Conservation (phyloP, 2,113 vertebrate species). For the Sinocyclocheilus maitianheensis region DNA sequence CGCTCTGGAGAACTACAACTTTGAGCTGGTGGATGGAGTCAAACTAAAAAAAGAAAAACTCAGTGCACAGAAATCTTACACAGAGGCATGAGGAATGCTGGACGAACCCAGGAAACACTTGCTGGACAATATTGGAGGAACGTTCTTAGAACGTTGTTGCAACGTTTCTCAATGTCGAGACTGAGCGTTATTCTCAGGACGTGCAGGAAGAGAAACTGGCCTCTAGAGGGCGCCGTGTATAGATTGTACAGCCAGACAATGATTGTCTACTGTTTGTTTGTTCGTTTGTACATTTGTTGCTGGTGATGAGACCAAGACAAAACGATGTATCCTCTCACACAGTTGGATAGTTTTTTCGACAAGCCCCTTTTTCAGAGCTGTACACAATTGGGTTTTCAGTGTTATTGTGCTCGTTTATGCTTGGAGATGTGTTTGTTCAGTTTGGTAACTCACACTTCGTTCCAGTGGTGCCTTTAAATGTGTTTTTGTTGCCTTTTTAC, state of each 20-base stretch:
- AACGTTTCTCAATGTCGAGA: constrained; percentile 61
- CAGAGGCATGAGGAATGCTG: constrained; percentile 84
- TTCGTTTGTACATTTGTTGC: constrained; percentile 82
- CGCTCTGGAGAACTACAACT: constrained; percentile 98
- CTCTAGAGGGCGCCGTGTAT: constrained; percentile 86
- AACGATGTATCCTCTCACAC: constrained; percentile 77
- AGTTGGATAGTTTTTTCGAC: constrained; percentile 45
- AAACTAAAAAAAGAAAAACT: constrained; percentile 98
- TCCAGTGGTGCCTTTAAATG: constrained; percentile 49
- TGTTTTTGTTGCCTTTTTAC: constrained; percentile 50
- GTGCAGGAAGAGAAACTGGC: constrained; percentile 86
- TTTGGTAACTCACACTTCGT: constrained; percentile 30
- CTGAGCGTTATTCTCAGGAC: constrained; percentile 97
- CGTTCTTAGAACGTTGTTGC: constrained; percentile 67
- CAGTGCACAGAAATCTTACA: constrained; percentile 92
- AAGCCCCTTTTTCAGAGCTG: constrained; percentile 20
- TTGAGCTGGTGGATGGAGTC: constrained; percentile 94
- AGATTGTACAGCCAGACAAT: constrained; percentile 90
- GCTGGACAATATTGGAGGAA: constrained; percentile 35
- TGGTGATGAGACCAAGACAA: constrained; percentile 94
- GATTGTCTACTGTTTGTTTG: constrained; percentile 82
- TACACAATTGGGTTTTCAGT: constrained; percentile 29
- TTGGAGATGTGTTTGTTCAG: constrained; percentile 7
- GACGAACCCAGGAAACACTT: constrained; percentile 7
- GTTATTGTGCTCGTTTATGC: constrained; percentile 38